These are phyloP conservation scores for Lepeophtheirus nordmannii DNA, from an alignment of 2,888 invertebrate genomes.

Conservation along the genomic window DNA sequence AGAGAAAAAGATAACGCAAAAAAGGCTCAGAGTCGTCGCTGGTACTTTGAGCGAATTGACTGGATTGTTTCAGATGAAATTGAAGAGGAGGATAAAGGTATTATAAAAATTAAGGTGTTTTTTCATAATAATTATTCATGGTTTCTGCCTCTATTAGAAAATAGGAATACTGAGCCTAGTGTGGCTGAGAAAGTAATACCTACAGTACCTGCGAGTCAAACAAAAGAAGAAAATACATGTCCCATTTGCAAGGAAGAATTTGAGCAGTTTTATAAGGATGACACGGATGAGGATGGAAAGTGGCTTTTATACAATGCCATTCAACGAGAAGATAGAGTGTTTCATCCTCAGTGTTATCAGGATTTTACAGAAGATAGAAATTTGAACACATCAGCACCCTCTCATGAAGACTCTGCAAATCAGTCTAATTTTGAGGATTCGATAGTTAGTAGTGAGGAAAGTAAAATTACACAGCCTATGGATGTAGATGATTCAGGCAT, in stretches of 20 bases:
- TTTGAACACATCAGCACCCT: background rate
- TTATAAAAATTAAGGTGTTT: background rate
- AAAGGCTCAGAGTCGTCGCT: conserved; percentile 64
- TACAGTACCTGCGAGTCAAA: conserved; percentile 40
- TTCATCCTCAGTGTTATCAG: conserved; percentile 77
- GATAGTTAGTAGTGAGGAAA: background rate
- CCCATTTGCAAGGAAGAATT: conserved; percentile 81
- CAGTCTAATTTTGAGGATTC: background rate
- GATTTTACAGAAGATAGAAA: conserved; percentile 52
- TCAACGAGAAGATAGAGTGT: conserved; percentile 50
- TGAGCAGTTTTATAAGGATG: conserved; percentile 89
- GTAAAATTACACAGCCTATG: conserved; percentile 25
- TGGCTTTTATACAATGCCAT: conserved; percentile 80
- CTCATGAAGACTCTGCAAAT: too few relatives aligned
- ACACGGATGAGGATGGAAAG: conserved; percentile 56
- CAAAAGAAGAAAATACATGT: conserved; percentile 44
- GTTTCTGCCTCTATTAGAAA: conserved; percentile 24
- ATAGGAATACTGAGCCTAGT: conserved; percentile 30
- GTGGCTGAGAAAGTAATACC: conserved; percentile 37
- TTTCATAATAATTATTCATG: background rate
- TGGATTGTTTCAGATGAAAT: conserved; percentile 90
- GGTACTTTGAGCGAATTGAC: conserved; percentile 76
- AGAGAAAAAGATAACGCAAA: conserved; percentile 68
- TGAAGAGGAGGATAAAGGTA: conserved; percentile 66
- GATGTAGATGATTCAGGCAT: conserved; percentile 22